Percentiles rank a stretch among this genome's conserved stretches.
phyloP scores from a whole-genome alignment of 2,113 vertebrate species.

The Aegithalos caudatus region DNA sequence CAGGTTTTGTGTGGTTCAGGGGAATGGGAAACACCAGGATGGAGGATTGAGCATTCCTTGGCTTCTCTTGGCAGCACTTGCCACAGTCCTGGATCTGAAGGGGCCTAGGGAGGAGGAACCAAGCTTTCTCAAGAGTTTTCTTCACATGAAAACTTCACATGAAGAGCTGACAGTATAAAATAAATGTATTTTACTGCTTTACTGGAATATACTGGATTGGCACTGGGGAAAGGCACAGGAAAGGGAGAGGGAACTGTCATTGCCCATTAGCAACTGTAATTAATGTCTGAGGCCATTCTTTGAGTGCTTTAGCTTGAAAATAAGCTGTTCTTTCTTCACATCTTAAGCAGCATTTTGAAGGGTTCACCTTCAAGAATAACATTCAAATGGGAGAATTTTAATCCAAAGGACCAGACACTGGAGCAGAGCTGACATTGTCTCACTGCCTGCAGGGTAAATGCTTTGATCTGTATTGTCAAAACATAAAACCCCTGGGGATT shows the following conservation, averaged over 20 bases:
- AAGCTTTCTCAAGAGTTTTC: not conserved
- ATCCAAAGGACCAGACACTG: not conserved
- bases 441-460: not conserved
- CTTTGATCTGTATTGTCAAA: not conserved
- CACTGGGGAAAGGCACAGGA: not conserved
- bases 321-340: not conserved
- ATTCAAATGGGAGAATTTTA: not conserved
- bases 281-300: not conserved
- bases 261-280: not conserved
- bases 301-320: not conserved
- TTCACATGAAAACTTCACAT: not conserved
- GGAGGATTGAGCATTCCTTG: not conserved
- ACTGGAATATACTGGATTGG: not conserved
- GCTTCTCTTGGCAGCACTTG: not conserved
- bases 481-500: not conserved
- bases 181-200: not conserved
- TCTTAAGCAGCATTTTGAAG: not conserved
- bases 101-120: not conserved
- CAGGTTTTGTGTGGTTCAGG: not conserved
- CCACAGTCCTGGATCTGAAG: not conserved
- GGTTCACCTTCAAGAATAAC: not conserved
- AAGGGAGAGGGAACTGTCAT: not conserved
- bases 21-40: not conserved
- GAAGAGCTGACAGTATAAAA: not conserved
- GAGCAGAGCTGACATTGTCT: not conserved